These are phyloP conservation scores for Pilophorus perplexus DNA, from an alignment of 2,888 invertebrate genomes.

Conservation along the genomic window DNA sequence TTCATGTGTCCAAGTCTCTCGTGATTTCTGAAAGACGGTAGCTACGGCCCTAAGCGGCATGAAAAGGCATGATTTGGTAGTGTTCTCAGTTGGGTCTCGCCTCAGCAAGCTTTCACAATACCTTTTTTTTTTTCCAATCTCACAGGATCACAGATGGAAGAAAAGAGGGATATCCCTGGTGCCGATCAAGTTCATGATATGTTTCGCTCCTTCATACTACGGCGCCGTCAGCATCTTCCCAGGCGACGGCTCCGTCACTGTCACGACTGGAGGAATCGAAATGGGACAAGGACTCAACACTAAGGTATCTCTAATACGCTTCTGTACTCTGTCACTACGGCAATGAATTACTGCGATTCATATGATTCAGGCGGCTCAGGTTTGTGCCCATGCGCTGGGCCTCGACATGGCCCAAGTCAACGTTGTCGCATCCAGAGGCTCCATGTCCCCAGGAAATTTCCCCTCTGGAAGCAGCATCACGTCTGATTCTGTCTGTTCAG, in stretches of 20 bases:
- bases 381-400: slow-evolving; percentile 55
- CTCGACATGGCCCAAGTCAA: slow-evolving; percentile 54
- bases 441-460: slow-evolving; percentile 52
- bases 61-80: not conserved
- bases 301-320: too few relatives aligned
- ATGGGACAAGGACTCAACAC: slow-evolving; percentile 82
- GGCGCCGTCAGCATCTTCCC: slow-evolving; percentile 68
- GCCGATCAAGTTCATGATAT: slow-evolving; percentile 65
- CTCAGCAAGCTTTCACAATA: too few relatives aligned
- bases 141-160: slow-evolving; percentile 76
- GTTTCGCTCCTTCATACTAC: slow-evolving; percentile 57
- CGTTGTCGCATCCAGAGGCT: slow-evolving; percentile 52
- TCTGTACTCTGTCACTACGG: too few relatives aligned
- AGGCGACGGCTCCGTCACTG: slow-evolving; percentile 67
- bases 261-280: slow-evolving; percentile 72
- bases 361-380: slow-evolving; percentile 53
- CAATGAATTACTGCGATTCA: too few relatives aligned
- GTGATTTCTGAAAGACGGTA: too few relatives aligned
- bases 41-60: too few relatives aligned
- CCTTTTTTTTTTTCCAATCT: too few relatives aligned
- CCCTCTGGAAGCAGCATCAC: slow-evolving; percentile 54
- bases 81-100: slow-evolving; percentile 29
- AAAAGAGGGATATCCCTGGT: slow-evolving; percentile 69
- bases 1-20: too few relatives aligned
- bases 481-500: slow-evolving; percentile 50